Evolutionary conservation across 2,113 vertebrate genomes (phyloP).

Genomic region (Dromaius novaehollandiae): DNA sequence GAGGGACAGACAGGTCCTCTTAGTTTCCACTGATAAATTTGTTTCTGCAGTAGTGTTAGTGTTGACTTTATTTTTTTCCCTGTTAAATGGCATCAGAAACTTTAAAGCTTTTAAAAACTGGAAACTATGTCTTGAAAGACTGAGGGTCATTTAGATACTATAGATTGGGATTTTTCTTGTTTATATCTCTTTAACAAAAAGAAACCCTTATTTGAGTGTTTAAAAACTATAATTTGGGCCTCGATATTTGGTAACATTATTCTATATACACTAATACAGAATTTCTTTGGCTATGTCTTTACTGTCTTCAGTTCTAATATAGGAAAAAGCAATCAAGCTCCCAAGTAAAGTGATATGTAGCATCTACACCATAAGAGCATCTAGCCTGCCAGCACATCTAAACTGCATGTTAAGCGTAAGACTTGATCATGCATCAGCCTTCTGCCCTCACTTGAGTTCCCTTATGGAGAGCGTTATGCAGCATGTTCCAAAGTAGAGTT

Average conservation of each 20-base stretch:
- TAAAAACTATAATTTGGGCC: not conserved
- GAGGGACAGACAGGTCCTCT: not conserved
- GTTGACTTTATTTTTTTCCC: not conserved
- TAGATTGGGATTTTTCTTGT: fast-evolving
- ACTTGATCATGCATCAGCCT: not conserved
- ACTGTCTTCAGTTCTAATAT: not conserved
- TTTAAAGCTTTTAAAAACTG: not conserved
- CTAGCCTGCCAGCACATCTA: not conserved
- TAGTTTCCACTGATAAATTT: not conserved
- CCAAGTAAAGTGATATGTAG: not conserved
- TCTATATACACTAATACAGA: not conserved
- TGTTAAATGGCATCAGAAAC: not conserved
- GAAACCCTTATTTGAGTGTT: not conserved
- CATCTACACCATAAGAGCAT: not conserved
- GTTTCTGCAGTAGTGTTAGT: not conserved
- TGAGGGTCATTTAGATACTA: not conserved
- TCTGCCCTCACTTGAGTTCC: not conserved
- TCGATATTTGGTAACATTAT: not conserved
- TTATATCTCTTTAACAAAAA: not conserved
- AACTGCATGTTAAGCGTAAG: not conserved
- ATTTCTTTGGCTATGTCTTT: not conserved
- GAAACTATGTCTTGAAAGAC: not conserved
- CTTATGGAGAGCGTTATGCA: no score
- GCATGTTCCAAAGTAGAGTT: no score
- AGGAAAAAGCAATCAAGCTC: not conserved